Conservation (phyloP, 2,113 vertebrate species). For the Uria aalge region DNA sequence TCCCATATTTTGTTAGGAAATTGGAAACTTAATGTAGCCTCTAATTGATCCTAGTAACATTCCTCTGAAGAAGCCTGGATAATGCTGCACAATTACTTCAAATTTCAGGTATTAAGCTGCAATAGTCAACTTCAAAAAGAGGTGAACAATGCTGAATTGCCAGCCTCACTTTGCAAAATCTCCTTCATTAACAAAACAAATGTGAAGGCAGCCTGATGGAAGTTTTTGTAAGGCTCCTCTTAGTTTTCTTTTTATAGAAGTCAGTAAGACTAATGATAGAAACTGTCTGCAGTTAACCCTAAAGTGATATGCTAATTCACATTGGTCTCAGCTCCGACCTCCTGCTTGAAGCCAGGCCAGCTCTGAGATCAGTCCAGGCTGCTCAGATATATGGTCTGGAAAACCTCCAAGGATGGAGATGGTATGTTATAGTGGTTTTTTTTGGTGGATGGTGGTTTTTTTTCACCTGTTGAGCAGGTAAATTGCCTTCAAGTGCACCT, state of each 20-base stretch:
- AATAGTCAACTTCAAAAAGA: not conserved
- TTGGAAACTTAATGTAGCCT: not conserved
- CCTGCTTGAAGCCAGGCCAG: not conserved
- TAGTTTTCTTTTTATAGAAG: not conserved
- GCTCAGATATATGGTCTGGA: not conserved
- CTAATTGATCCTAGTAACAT: not conserved
- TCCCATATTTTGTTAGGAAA: not conserved
- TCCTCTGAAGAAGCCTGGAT: not conserved
- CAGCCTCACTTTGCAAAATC: not conserved
- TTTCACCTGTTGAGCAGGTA: not conserved
- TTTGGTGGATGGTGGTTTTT: not conserved
- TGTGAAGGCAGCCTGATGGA: not conserved
- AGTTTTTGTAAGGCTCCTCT: not conserved
- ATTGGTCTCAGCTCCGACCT: not conserved
- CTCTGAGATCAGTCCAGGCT: not conserved
- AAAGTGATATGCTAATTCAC: not conserved
- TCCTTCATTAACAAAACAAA: not conserved
- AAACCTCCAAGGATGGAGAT: not conserved
- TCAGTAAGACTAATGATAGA: not conserved
- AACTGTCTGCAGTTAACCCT: not conserved
- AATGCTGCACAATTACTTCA: not conserved
- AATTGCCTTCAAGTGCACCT: not conserved
- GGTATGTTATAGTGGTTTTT: not conserved
- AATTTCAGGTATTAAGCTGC: not conserved
- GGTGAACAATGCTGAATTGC: not conserved